Percentiles rank a stretch among this genome's conserved stretches.
Evolutionary conservation across 2,797 vertebrate genomes (phyloP).

Genomic region (Nothura maculosa): DNA sequence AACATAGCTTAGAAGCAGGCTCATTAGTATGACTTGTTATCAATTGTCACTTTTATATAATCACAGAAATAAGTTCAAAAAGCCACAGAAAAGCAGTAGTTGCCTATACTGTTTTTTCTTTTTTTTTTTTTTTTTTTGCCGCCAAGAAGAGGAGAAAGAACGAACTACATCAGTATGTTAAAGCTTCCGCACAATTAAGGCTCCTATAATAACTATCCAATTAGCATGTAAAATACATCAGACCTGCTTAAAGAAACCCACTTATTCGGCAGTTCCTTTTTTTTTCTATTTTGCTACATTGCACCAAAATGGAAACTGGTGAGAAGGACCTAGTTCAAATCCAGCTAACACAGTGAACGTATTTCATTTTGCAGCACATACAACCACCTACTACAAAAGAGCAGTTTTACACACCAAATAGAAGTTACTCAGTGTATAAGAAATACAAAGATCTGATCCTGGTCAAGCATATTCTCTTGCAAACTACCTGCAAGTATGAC

Average conservation of each 20-base stretch:
- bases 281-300: rapidly evolving
- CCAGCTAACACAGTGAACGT: rapidly evolving
- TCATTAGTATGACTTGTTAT: rapidly evolving
- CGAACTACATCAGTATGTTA: neutral
- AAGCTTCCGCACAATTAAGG: neutral
- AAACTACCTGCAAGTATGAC: rapidly evolving
- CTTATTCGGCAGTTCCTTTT: neutral
- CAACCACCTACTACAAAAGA: neutral
- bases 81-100: neutral
- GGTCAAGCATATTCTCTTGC: neutral
- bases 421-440: neutral
- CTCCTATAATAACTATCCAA: neutral
- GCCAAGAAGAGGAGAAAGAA: neutral
- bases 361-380: neutral
- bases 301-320: neutral
- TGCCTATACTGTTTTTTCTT: neutral
- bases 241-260: neutral
- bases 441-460: neutral
- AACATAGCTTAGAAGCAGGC: neutral
- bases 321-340: neutral
- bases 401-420: rapidly evolving
- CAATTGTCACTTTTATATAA: rapidly evolving
- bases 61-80: rapidly evolving
- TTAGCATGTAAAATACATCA: neutral
- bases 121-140: neutral